Conservation (phyloP, 2,888 invertebrate genomes). For the Lathronympha strigana region DNA sequence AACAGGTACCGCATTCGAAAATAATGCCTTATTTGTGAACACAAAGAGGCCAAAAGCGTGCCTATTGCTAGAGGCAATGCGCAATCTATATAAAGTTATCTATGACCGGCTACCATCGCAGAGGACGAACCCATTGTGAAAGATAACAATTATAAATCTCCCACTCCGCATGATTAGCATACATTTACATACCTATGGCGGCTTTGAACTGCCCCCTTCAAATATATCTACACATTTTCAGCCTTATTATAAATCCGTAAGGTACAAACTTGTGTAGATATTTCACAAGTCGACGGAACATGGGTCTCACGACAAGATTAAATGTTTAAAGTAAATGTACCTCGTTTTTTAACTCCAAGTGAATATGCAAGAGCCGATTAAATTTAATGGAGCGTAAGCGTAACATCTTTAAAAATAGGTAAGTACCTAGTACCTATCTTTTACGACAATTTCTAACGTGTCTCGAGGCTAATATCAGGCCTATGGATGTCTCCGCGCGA, state of each 20-base stretch:
- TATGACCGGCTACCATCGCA: slow-evolving; percentile 25
- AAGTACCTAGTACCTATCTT: too few relatives aligned
- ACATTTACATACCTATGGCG: slow-evolving; percentile 29
- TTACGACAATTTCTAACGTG: background rate
- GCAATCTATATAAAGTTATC: background rate
- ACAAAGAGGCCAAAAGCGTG: too few relatives aligned
- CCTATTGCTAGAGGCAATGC: too few relatives aligned
- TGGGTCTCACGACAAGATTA: slow-evolving; percentile 16
- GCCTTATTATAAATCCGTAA: background rate
- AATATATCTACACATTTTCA: background rate
- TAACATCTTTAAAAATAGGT: background rate
- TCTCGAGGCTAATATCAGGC: background rate
- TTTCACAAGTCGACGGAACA: background rate
- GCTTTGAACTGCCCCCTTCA: background rate
- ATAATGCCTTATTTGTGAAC: too few relatives aligned
- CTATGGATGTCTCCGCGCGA: too few relatives aligned
- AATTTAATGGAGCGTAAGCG: slow-evolving; percentile 2
- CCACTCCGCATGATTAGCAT: slow-evolving; percentile 36
- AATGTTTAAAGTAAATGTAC: slow-evolving; percentile 16
- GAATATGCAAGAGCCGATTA: slow-evolving; percentile 6
- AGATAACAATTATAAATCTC: slow-evolving; percentile 38
- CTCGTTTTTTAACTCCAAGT: slow-evolving; percentile 9
- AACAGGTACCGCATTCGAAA: too few relatives aligned
- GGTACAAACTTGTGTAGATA: slow-evolving; percentile 15
- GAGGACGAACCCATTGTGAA: slow-evolving; percentile 40